Base-by-base conservation (phyloP, 2,113 vertebrate species). In the Ochotona curzoniae region DNA sequence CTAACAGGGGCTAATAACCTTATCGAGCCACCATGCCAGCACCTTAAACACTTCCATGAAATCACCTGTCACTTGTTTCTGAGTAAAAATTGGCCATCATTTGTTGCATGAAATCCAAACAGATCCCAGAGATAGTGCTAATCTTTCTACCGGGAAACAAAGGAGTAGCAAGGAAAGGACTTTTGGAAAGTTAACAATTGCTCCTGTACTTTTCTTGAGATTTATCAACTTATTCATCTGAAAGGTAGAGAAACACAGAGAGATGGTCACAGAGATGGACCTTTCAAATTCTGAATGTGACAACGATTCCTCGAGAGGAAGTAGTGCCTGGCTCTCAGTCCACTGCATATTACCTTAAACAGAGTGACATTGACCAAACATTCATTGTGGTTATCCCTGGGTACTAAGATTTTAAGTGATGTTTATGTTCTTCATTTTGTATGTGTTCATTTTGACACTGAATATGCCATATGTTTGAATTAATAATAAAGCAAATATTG, bases 331-430 rank as follows among this genome's bases (percentile, higher is more conserved):
- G 13, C 47, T 89, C 35, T 86, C 51, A 25, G 30, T 74, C 76
- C 25, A 92, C 79, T 69, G 67, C 90, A 82, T 64, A 13, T 80
- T 86, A 80, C 54, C 85, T 71, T 87, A 90, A 71, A 71, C 64
- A 87, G 54, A 81, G 28, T 20, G 47, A 80, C 49, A 63, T 8
- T 60, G 54, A 84, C 73, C 90, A 86, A 70, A 85, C 49, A 18
- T 61, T 80, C 66, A 10, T 54, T 71, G 66, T 25, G 14, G n/a
- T 83, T 91, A 44, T 85, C 64, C 69, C 57, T 79, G 54, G 17
- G 47, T 23, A 23, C 44, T 35, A 57, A 84, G 86, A 81, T 89
- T 60, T 51, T 14, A 92, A 57, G 30, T 14, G 21, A 54, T 26
- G 23, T 49, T 69, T 74, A 64, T 60, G 79, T 87, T 90, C 74